phyloP scores from a whole-genome alignment of 2,888 invertebrate genomes.

The Drosophila kokeensis region DNA sequence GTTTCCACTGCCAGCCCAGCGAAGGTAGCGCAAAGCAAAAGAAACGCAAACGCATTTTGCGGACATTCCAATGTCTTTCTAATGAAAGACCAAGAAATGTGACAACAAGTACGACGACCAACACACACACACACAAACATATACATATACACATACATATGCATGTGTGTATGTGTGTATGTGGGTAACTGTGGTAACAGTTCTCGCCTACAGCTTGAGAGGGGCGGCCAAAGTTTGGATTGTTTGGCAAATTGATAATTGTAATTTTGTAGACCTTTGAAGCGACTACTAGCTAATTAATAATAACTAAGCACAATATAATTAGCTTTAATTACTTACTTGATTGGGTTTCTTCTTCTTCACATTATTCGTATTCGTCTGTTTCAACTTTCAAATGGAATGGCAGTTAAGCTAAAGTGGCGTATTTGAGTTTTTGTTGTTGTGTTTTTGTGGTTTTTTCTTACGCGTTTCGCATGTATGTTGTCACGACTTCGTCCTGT shows the following conservation, averaged over 20 bases:
- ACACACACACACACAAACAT: no score
- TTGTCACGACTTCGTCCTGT: conserved; percentile 39
- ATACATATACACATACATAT: background rate
- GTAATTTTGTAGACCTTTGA: conserved; percentile 1
- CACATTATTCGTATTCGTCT: conserved; percentile 9
- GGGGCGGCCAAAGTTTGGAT: conserved; percentile 31
- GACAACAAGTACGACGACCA: conserved; percentile 38
- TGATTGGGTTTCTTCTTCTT: conserved; percentile 32
- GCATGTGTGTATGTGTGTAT: background rate
- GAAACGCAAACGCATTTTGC: conserved; percentile 19
- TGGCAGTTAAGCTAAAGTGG: conserved; percentile 41
- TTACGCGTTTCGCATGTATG: conserved; percentile 52
- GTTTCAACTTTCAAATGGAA: conserved; percentile 30
- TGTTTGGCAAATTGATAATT: conserved; percentile 17
- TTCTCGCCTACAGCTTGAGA: conserved; percentile 35
- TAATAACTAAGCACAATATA: background rate
- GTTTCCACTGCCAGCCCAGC: conserved; percentile 42
- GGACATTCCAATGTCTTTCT: conserved; percentile 74
- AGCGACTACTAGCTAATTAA: conserved; percentile 15
- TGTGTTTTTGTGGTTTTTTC: conserved; percentile 49
- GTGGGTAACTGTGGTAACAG: conserved; percentile 10
- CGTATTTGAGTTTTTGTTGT: conserved; percentile 32
- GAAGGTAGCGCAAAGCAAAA: conserved; percentile 28
- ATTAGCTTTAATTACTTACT: conserved; percentile 23
- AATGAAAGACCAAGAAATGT: conserved; percentile 79